These are phyloP conservation scores for Anableps anableps DNA, from an alignment of 2,797 vertebrate species.

Conservation along the genomic window DNA sequence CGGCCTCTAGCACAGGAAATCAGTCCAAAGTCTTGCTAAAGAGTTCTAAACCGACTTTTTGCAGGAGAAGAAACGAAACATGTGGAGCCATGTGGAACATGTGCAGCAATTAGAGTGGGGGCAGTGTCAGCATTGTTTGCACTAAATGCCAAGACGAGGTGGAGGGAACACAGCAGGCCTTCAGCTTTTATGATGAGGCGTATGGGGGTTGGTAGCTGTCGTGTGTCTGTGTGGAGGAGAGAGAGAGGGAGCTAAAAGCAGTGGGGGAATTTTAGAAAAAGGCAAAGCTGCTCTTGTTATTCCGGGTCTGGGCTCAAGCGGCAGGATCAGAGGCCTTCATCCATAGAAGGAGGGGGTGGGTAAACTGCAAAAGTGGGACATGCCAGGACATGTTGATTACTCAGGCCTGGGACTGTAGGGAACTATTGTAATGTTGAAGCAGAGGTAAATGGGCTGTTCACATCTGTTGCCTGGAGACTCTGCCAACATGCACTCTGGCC, in stretches of 20 bases:
- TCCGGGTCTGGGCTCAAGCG: slow-evolving; percentile 65
- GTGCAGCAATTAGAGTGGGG: slow-evolving; percentile 75
- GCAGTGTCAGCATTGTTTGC: slow-evolving; percentile 80
- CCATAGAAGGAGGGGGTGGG: slow-evolving; percentile 48
- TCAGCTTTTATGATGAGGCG: slow-evolving; percentile 64
- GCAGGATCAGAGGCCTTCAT: slow-evolving; percentile 63
- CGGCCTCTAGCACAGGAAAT: slow-evolving; percentile 30
- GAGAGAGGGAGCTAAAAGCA: slow-evolving; percentile 51
- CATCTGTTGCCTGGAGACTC: slow-evolving; percentile 58
- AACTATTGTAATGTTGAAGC: slow-evolving; percentile 49
- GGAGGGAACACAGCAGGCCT: slow-evolving; percentile 62
- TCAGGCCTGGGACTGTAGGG: slow-evolving; percentile 49
- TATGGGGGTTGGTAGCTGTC: slow-evolving; percentile 65
- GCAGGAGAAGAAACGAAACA: slow-evolving; percentile 60
- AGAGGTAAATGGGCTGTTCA: slow-evolving; percentile 55
- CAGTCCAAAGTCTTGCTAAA: slow-evolving; percentile 22
- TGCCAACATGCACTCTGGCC: slow-evolving; percentile 44
- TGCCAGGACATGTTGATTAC: slow-evolving; percentile 74
- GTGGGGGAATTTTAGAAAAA: slow-evolving; percentile 60
- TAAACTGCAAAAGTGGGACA: slow-evolving; percentile 70
- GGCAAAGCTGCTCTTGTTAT: slow-evolving; percentile 56
- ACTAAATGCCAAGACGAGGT: slow-evolving; percentile 73
- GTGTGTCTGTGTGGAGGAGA: slow-evolving; percentile 53
- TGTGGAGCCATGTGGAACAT: slow-evolving; percentile 74
- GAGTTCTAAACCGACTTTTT: slow-evolving; percentile 52